These are phyloP conservation scores for Circaetus gallicus DNA, from an alignment of 2,113 vertebrate species.

Conservation along the genomic window DNA sequence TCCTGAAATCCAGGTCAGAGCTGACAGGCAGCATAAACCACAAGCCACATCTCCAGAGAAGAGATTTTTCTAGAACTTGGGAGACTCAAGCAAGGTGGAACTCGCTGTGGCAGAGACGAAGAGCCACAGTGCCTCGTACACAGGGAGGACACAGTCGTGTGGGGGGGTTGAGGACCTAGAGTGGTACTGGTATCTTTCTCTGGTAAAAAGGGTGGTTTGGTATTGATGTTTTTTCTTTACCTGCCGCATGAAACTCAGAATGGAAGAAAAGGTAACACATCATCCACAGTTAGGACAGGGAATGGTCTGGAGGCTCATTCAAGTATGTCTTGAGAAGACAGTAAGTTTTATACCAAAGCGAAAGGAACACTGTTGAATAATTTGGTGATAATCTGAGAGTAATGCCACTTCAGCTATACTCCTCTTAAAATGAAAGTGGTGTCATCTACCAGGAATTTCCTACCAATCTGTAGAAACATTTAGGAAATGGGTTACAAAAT, in stretches of 20 bases:
- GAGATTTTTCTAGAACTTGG: not conserved
- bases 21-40: not conserved
- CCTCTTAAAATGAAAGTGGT: not conserved
- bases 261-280: not conserved
- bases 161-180: not conserved
- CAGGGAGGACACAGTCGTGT: not conserved
- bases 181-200: not conserved
- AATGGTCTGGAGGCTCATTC: not conserved
- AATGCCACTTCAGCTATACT: not conserved
- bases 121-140: fast-evolving
- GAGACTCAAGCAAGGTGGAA: not conserved
- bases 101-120: not conserved
- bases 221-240: not conserved
- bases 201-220: not conserved
- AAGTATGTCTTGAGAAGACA: not conserved
- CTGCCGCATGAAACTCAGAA: not conserved
- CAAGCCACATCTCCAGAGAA: not conserved
- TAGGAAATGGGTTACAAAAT: not conserved
- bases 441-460: not conserved
- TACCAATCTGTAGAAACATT: not conserved
- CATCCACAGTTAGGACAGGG: not conserved
- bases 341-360: not conserved
- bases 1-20: not conserved
- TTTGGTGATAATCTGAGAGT: not conserved
- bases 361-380: not conserved